Conservation (phyloP, 2,113 vertebrate genomes). For the Malurus melanocephalus region DNA sequence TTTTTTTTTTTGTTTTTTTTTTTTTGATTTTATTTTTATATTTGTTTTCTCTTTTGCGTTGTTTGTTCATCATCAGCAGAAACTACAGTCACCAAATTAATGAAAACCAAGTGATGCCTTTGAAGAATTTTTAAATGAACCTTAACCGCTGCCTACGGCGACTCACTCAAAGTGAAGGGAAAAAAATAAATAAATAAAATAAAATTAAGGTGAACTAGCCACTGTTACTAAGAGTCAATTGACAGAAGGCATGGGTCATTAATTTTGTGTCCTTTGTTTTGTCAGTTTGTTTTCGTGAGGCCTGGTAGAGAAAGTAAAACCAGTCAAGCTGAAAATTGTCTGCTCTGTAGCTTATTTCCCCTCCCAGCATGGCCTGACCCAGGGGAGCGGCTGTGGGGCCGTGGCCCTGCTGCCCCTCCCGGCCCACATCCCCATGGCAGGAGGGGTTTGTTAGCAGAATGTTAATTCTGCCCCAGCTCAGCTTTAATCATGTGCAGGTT, state of each 20-base stretch:
- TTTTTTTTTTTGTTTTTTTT: too few species aligned
- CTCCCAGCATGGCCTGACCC: conserved; percentile 86
- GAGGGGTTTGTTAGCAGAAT: conserved; percentile 26
- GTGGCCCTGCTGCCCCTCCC: conserved; percentile 74
- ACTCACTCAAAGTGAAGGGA: conserved; percentile 71
- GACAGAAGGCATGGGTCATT: conserved; percentile 94
- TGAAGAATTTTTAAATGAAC: conserved; percentile 81
- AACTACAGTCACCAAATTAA: conserved; percentile 85
- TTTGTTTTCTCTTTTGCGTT: neutral
- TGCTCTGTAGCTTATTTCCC: conserved; percentile 93
- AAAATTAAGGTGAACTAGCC: conserved; percentile 83
- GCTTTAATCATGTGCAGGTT: conserved; percentile 67
- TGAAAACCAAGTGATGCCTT: conserved; percentile 81
- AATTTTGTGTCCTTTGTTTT: conserved; percentile 99
- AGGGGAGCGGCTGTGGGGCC: conserved; percentile 79
- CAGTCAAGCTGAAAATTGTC: conserved; percentile 99
- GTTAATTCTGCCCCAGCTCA: conserved; percentile 62
- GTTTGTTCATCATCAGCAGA: conserved; percentile 69
- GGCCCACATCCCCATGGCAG: neutral
- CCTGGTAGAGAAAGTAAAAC: conserved; percentile 96
- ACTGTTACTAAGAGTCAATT: conserved; percentile 90
- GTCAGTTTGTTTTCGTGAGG: conserved; percentile 98
- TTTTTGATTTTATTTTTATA: neutral
- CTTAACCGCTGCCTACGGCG: conserved; percentile 82
- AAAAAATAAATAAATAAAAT: conserved; percentile 33